phyloP scores from a whole-genome alignment of 1,140 invertebrate genomes.

The Linepithema humile region DNA sequence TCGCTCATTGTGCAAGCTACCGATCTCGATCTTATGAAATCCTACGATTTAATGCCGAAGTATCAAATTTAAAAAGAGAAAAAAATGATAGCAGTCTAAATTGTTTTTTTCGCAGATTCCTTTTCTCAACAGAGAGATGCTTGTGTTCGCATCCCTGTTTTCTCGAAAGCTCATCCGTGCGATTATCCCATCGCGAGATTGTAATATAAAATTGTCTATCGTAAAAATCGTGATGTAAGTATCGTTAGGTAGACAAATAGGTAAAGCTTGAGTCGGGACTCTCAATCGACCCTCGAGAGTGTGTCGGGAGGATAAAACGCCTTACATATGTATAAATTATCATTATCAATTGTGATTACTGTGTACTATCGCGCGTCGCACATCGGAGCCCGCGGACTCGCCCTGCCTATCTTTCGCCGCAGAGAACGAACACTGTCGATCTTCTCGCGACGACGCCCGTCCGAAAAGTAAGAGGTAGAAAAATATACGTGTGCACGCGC shows the following conservation, averaged over 20 bases:
- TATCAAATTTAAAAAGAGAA: not conserved
- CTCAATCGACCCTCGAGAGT: slow-evolving; percentile 11
- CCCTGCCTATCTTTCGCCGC: not conserved
- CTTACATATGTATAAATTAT: not conserved
- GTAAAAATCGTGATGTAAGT: not conserved
- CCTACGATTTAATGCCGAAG: not conserved
- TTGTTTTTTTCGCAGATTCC: not conserved
- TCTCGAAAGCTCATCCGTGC: not conserved
- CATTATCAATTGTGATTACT: slow-evolving; percentile 22
- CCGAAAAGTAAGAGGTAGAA: slow-evolving; percentile 66
- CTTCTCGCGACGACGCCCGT: not conserved
- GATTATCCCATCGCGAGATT: not conserved
- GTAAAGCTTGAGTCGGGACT: not conserved
- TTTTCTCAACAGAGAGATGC: not conserved
- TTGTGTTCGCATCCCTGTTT: not conserved
- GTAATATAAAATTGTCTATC: slow-evolving; percentile 3
- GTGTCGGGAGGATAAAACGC: not conserved
- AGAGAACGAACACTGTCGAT: slow-evolving; percentile 34
- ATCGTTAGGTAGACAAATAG: not conserved
- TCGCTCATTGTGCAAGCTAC: not conserved
- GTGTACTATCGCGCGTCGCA: slow-evolving; percentile 50
- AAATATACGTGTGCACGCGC: slow-evolving; percentile 63
- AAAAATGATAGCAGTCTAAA: not conserved
- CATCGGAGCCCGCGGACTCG: slow-evolving; percentile 61
- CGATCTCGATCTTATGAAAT: not conserved